Percentiles rank a stretch among this genome's conserved stretches.
These are phyloP conservation scores for Morus bassanus DNA, from an alignment of 2,797 vertebrate species.

Conservation along the genomic window DNA sequence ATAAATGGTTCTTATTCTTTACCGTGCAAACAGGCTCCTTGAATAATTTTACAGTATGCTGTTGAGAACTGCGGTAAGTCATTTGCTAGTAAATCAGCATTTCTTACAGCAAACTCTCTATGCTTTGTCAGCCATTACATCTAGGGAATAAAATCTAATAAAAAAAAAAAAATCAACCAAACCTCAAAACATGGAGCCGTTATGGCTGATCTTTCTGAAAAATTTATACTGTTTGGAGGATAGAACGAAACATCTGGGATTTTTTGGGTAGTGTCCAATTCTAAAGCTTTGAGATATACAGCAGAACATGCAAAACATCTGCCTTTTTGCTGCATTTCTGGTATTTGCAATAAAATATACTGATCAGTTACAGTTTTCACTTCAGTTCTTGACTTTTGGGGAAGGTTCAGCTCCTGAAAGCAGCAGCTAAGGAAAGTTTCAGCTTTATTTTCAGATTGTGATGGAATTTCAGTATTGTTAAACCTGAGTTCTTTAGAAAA, in stretches of 20 bases:
- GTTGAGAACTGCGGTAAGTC: not conserved
- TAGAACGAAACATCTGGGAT: not conserved
- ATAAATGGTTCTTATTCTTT: constrained; percentile 52
- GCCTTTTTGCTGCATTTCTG: not conserved
- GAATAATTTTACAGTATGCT: constrained; percentile 31
- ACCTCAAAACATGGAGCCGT: not conserved
- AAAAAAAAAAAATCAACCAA: not conserved
- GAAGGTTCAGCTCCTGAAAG: not conserved
- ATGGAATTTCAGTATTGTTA: not conserved
- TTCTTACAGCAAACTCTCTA: not conserved
- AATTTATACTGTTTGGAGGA: not conserved
- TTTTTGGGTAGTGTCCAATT: not conserved
- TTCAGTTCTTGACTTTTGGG: not conserved
- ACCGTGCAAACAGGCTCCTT: not conserved
- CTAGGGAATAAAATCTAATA: constrained; percentile 11
- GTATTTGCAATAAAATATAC: not conserved
- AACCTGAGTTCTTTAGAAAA: not conserved
- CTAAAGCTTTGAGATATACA: not conserved
- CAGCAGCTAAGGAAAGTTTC: not conserved
- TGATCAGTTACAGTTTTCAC: not conserved
- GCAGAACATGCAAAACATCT: not conserved
- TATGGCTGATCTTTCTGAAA: not conserved
- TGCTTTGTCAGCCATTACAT: not conserved
- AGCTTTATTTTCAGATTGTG: not conserved
- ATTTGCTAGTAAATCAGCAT: constrained; percentile 57